Evolutionary conservation across 35 echinoderm and acorn worm genomes (phyloP).

Genomic region (Stichopus chloronotus): DNA sequence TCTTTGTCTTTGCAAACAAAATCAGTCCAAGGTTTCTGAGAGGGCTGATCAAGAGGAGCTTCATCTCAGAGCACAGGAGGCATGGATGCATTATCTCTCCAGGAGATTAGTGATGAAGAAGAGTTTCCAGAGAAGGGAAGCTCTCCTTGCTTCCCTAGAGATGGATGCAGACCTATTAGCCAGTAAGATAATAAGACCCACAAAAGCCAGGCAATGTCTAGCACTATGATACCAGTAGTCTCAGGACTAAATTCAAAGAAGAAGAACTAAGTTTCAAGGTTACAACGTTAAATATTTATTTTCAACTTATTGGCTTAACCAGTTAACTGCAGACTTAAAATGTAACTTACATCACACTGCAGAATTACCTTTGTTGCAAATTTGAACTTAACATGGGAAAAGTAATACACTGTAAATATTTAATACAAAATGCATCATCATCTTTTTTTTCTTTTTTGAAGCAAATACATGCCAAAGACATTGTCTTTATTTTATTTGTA

Average conservation of each 20-base stretch:
- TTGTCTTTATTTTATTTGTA: too few species aligned
- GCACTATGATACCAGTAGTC: too few species aligned
- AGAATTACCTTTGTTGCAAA: too few species aligned
- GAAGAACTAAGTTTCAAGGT: background rate
- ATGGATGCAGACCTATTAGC: conserved; percentile 88
- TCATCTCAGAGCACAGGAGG: conserved; percentile 80
- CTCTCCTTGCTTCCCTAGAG: conserved; percentile 84
- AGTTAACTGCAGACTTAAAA: too few species aligned
- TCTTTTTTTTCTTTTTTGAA: too few species aligned
- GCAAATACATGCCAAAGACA: too few species aligned
- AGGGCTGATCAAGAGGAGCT: conserved; percentile 73
- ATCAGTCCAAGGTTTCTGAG: conserved; percentile 73
- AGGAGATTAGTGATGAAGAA: conserved; percentile 72
- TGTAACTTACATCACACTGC: too few species aligned
- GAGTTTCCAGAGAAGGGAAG: conserved; percentile 86
- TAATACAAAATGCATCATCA: too few species aligned
- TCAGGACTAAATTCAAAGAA: too few species aligned
- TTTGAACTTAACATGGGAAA: too few species aligned
- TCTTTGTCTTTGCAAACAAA: background rate
- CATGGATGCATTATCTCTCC: conserved; percentile 74
- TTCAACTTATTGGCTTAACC: too few species aligned
- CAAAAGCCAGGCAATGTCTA: background rate
- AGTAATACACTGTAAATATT: too few species aligned
- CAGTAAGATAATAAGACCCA: conserved; percentile 73
- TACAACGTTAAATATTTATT: background rate